Evolutionary conservation across 2,888 invertebrate genomes (phyloP).

Genomic region (Metellina segmentata): DNA sequence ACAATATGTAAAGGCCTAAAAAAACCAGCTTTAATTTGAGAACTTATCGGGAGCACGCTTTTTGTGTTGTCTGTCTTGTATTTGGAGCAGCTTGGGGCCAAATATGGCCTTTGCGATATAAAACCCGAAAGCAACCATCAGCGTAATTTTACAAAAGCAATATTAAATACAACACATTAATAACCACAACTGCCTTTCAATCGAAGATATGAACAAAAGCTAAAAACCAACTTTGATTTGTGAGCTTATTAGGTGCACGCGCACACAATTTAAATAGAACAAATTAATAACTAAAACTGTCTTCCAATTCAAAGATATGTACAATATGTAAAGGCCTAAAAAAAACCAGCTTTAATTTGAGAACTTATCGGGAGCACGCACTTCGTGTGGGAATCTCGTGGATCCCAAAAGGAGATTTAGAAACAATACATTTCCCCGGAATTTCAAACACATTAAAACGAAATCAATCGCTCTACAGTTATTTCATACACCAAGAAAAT

Average conservation of each 20-base stretch:
- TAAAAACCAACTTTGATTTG: no score
- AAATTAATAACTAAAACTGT: background rate
- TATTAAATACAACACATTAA: background rate
- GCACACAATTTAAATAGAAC: background rate
- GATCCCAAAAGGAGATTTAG: slow-evolving; percentile 1
- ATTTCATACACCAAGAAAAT: no score
- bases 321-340: no score
- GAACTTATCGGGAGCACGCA: no score
- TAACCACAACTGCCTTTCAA: background rate
- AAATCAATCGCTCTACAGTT: background rate
- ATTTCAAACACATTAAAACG: background rate
- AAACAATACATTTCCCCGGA: background rate
- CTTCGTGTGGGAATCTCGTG: background rate
- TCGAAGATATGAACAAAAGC: background rate
- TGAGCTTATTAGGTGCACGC: no score
- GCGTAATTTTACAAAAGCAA: background rate
- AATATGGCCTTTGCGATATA: background rate
- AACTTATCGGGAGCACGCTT: no score
- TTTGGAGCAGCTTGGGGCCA: no score
- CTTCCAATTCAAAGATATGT: background rate
- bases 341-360: no score
- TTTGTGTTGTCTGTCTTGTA: no score
- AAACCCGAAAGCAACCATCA: background rate
- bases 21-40: no score
- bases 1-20: no score